Conservation (phyloP, 2,113 vertebrate species). For the Siniperca knerii region DNA sequence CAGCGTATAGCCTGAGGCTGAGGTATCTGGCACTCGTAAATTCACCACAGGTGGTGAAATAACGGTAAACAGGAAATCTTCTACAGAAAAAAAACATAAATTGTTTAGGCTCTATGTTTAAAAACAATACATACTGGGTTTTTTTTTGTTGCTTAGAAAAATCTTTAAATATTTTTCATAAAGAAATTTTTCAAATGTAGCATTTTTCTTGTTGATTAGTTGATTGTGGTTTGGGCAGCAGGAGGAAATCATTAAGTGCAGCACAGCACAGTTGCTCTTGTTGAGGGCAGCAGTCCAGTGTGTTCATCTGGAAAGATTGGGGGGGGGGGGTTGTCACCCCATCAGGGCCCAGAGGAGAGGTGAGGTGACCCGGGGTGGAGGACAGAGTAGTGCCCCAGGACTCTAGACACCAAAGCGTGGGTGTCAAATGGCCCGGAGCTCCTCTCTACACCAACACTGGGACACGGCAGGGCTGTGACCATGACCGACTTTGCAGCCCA, state of each 20-base stretch:
- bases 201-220: constrained; percentile 2
- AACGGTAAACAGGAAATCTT: constrained; percentile 29
- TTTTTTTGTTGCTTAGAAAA: neutral
- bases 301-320: constrained; percentile 61
- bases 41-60: constrained; percentile 40
- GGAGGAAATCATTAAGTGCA: constrained; percentile 50
- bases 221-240: constrained; percentile 32
- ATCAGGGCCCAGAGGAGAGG: constrained; percentile 75
- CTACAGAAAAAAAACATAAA: constrained; percentile 1
- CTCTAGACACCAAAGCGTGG: constrained; percentile 71
- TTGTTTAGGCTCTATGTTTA: neutral
- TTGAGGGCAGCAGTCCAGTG: constrained; percentile 54
- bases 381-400: constrained; percentile 74
- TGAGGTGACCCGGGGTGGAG: constrained; percentile 77
- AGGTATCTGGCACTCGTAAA: constrained; percentile 35
- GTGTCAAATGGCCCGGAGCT: constrained; percentile 78
- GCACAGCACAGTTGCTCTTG: constrained; percentile 43
- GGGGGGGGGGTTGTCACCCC: constrained; percentile 61
- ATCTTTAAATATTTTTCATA: neutral
- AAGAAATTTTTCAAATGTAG: neutral
- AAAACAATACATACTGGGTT: neutral
- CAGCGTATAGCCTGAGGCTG: constrained; percentile 39
- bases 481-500: constrained; percentile 82
- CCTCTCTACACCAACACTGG: constrained; percentile 62
- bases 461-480: constrained; percentile 78